A percentile compares a stretch with the other conserved stretches of the same genome.
These are phyloP conservation scores for Ceratina japonica DNA, from an alignment of 1,140 invertebrate genomes.

Conservation along the genomic window DNA sequence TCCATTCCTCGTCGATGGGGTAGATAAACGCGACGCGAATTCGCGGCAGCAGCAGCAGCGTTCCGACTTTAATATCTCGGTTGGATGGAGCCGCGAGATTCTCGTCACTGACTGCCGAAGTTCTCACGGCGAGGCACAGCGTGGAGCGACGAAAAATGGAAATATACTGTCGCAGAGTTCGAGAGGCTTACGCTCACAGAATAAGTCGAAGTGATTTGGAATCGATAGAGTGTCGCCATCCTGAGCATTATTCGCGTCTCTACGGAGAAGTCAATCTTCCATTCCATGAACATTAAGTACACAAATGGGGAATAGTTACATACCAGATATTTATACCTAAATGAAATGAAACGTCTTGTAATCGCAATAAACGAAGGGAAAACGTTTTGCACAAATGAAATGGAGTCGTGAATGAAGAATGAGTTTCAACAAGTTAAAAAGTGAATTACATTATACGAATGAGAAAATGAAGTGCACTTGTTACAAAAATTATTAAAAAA, in stretches of 20 bases:
- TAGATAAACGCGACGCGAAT: constrained; percentile 31
- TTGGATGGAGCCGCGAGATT: constrained; percentile 36
- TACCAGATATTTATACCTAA: not conserved
- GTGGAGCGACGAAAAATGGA: constrained; percentile 35
- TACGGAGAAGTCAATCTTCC: not conserved
- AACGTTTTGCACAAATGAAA: no score
- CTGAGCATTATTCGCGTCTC: constrained; percentile 1
- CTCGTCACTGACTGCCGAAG: constrained; percentile 44
- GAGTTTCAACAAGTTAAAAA: no score
- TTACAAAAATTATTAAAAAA: no score
- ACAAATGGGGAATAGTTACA: not conserved
- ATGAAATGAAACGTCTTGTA: no score
- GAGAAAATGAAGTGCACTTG: no score
- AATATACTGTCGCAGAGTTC: constrained; percentile 31
- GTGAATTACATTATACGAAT: no score
- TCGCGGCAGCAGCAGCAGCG: not conserved
- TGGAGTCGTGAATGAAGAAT: no score
- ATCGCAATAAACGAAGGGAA: no score
- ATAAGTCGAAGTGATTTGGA: constrained; percentile 41
- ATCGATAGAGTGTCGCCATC: constrained; percentile 5
- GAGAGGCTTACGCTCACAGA: constrained; percentile 38
- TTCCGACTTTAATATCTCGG: constrained; percentile 47
- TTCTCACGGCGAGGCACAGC: constrained; percentile 27
- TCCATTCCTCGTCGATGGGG: not conserved
- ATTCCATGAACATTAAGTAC: not conserved